Evolutionary conservation across 2,113 vertebrate genomes (phyloP).

Genomic region (Mus spicilegus): DNA sequence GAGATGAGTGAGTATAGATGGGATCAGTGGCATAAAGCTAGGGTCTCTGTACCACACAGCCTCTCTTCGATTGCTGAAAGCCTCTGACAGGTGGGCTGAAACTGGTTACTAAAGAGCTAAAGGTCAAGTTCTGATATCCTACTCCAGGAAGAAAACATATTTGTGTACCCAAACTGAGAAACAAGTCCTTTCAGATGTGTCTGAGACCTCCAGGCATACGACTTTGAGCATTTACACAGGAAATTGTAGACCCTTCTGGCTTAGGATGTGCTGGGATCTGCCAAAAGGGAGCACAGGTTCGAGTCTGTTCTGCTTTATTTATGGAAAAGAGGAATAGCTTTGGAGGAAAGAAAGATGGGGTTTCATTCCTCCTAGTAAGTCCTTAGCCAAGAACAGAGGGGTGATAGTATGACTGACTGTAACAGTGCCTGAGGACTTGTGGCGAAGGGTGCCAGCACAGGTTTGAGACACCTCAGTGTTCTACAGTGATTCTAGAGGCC

Average conservation of each 20-base stretch:
- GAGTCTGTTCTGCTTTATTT: background rate
- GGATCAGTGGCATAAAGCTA: accelerated
- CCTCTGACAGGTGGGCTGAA: background rate
- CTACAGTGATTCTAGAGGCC: background rate
- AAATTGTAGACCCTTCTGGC: background rate
- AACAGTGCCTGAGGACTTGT: accelerated
- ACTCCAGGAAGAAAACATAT: background rate
- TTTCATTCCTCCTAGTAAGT: background rate
- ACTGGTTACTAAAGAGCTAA: background rate
- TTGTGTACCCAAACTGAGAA: background rate
- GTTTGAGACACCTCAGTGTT: background rate
- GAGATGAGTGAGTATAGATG: background rate
- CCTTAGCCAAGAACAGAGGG: background rate
- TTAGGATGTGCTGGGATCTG: background rate
- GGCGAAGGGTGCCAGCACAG: background rate
- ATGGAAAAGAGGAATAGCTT: background rate
- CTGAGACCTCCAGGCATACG: background rate
- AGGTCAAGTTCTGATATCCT: background rate
- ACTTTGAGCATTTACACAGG: background rate
- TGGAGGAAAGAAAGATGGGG: background rate
- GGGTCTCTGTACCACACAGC: background rate
- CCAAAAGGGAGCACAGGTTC: background rate
- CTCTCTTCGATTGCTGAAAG: background rate
- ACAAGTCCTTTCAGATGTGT: background rate
- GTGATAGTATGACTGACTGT: background rate